Percentiles rank a stretch among this genome's conserved stretches.
Evolutionary conservation across 2,113 vertebrate genomes (phyloP).

Genomic region (Prinia subflava): DNA sequence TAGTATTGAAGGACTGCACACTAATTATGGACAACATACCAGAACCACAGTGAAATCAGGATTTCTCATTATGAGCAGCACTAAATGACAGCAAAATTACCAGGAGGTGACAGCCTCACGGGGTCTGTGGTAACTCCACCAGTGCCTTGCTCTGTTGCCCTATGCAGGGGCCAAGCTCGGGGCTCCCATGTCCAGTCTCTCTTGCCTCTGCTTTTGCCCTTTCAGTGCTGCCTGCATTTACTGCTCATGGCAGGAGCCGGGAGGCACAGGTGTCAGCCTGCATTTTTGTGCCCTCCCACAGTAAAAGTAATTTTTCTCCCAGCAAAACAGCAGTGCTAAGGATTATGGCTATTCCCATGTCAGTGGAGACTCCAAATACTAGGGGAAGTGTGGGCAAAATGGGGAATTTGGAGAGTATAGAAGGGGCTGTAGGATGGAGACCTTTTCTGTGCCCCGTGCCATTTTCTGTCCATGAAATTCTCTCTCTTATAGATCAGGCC

Average conservation of each 20-base stretch:
- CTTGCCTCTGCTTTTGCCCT: neutral
- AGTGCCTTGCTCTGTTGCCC: neutral
- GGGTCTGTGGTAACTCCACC: neutral
- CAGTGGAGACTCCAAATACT: neutral
- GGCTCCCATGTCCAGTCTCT: neutral
- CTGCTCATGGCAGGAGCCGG: neutral
- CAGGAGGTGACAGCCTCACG: neutral
- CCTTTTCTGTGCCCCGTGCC: accelerated
- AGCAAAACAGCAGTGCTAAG: neutral
- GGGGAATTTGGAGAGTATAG: neutral
- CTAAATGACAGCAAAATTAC: conserved; percentile 22
- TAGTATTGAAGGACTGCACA: neutral
- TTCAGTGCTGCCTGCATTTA: neutral
- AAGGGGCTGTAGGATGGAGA: neutral
- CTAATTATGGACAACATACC: conserved; percentile 44
- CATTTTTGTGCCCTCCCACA: neutral
- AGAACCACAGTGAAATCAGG: neutral
- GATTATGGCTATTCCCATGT: neutral
- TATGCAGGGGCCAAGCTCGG: neutral
- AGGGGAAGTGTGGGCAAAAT: neutral
- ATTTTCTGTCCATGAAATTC: neutral
- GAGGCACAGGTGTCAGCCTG: neutral
- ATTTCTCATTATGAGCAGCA: conserved; percentile 19
- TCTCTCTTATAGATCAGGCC: neutral
- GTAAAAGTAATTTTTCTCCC: neutral